Conservation (phyloP, 2,113 vertebrate genomes). For the Pyxicephalus adspersus region DNA sequence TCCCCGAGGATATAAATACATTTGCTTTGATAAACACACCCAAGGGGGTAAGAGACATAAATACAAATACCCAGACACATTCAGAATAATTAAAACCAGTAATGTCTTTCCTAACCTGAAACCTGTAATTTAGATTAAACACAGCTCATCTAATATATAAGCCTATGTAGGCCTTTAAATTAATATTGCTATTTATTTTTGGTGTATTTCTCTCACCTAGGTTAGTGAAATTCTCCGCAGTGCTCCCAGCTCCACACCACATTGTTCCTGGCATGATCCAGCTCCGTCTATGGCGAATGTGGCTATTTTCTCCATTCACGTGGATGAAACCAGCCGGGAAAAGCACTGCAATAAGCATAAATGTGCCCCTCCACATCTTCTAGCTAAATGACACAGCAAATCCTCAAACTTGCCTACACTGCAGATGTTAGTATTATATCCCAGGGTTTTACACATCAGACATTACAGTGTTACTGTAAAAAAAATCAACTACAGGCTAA, state of each 20-base stretch:
- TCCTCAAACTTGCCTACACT: background rate
- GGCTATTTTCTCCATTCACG: background rate
- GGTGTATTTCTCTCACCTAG: conserved; percentile 71
- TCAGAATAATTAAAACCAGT: no score
- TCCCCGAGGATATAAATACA: no score
- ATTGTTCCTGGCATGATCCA: conserved; percentile 87
- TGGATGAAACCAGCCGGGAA: background rate
- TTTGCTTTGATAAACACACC: no score
- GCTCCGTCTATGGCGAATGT: conserved; percentile 69
- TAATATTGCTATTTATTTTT: no score
- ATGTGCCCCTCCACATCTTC: background rate
- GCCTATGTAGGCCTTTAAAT: no score
- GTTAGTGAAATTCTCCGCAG: conserved; percentile 72
- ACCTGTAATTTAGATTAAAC: no score
- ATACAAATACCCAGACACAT: no score
- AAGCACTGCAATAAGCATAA: background rate
- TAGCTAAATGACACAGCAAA: background rate
- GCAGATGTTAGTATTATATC: background rate
- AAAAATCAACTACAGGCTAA: no score
- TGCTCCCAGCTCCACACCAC: conserved; percentile 87
- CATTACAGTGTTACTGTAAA: background rate
- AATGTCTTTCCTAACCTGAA: no score
- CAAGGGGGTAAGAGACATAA: no score
- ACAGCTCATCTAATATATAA: no score
- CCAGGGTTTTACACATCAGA: background rate